phyloP scores from a whole-genome alignment of 2,113 vertebrate genomes.

The Diglossa brunneiventris region DNA sequence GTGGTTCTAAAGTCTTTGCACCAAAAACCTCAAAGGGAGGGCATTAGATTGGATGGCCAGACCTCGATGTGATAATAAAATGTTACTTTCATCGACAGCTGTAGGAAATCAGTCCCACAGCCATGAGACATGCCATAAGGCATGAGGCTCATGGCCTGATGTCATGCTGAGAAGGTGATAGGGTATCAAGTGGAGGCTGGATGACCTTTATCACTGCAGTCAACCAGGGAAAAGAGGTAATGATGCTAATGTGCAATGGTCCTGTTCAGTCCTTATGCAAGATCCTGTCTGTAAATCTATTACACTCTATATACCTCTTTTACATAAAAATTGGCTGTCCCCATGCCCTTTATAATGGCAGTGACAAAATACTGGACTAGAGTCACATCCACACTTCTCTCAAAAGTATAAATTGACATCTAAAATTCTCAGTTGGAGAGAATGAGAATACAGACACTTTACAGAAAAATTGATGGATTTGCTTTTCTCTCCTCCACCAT shows the following conservation, averaged over 20 bases:
- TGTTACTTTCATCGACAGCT: neutral
- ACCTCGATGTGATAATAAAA: neutral
- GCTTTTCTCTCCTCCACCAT: neutral
- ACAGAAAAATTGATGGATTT: neutral
- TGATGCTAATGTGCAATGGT: neutral
- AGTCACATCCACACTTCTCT: neutral
- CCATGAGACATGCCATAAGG: too few species aligned
- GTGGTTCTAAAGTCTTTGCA: neutral
- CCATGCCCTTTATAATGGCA: neutral
- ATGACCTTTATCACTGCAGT: too few species aligned
- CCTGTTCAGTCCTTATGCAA: neutral
- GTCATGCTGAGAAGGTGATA: neutral
- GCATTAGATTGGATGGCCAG: accelerated
- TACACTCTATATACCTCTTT: neutral
- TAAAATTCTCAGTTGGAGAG: neutral
- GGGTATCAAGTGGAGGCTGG: neutral
- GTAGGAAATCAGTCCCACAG: neutral
- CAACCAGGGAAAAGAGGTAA: neutral
- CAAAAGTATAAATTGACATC: neutral
- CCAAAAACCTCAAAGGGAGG: neutral
- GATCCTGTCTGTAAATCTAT: neutral
- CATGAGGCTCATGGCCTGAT: neutral
- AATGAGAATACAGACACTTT: neutral
- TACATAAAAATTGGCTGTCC: neutral
- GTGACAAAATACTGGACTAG: neutral